Conservation (phyloP, 1,140 invertebrate species). For the Diorhabda carinulata region DNA sequence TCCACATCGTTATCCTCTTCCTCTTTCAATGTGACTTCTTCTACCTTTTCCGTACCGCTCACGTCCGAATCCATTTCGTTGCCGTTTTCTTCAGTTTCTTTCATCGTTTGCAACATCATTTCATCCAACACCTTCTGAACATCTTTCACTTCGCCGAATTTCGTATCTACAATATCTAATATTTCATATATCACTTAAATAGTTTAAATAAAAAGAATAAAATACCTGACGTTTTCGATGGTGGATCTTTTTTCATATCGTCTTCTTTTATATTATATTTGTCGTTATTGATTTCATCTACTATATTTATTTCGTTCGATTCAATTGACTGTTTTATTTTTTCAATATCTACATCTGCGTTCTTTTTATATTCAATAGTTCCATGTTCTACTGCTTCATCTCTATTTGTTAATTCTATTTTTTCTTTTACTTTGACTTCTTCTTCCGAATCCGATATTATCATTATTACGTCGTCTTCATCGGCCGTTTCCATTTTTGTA, state of each 20-base stretch:
- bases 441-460: conserved; percentile 43
- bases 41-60: conserved; percentile 31
- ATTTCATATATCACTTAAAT: too few species aligned
- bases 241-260: too few species aligned
- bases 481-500: background rate
- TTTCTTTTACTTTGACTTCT: conserved; percentile 21
- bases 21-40: conserved; percentile 23
- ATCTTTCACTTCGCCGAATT: conserved; percentile 33
- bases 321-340: background rate
- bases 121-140: conserved; percentile 52
- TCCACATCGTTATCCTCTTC: conserved; percentile 13
- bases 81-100: conserved; percentile 35
- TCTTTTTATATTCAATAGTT: background rate
- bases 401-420: background rate
- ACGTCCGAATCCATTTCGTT: conserved; percentile 38
- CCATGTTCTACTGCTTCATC: background rate
- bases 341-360: background rate
- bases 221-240: too few species aligned
- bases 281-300: background rate
- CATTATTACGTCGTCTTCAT: conserved; percentile 37
- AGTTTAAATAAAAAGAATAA: too few species aligned
- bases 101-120: conserved; percentile 51
- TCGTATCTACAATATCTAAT: background rate
- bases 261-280: too few species aligned
- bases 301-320: background rate